Conservation (phyloP, 2,888 invertebrate species). For the Archips xylosteana region DNA sequence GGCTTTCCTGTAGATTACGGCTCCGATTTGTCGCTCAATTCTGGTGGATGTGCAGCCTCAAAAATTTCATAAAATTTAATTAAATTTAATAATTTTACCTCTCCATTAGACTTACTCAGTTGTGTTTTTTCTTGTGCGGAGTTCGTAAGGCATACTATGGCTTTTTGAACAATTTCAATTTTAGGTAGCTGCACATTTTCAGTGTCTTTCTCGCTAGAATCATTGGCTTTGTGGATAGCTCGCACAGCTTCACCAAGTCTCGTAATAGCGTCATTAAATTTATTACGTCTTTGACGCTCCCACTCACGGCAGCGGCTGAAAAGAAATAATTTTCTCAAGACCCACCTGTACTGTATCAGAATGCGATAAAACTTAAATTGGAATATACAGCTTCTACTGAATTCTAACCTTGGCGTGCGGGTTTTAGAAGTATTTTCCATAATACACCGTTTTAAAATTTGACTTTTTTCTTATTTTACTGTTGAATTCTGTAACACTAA, state of each 20-base stretch:
- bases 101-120: constrained; percentile 67
- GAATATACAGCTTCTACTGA: background rate
- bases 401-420: constrained; percentile 63
- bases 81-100: constrained; percentile 19
- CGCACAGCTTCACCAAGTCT: constrained; percentile 74
- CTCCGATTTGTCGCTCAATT: no score
- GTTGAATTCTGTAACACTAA: background rate
- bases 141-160: constrained; percentile 69
- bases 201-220: constrained; percentile 54
- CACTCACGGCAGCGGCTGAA: constrained; percentile 88
- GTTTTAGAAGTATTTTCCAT: constrained; percentile 62
- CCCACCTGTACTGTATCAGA: background rate
- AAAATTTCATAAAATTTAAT: no score
- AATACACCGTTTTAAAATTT: background rate
- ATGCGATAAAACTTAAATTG: background rate
- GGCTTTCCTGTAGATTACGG: no score
- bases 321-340: constrained; percentile 10
- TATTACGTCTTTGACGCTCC: constrained; percentile 89
- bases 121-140: constrained; percentile 70
- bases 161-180: constrained; percentile 78
- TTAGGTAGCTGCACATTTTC: constrained; percentile 76
- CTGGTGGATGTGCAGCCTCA: no score
- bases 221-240: constrained; percentile 60
- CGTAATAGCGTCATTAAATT: constrained; percentile 84
- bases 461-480: background rate